Evolutionary conservation across 2,113 vertebrate genomes (phyloP).

Genomic region (Microcebus griseorufus): DNA sequence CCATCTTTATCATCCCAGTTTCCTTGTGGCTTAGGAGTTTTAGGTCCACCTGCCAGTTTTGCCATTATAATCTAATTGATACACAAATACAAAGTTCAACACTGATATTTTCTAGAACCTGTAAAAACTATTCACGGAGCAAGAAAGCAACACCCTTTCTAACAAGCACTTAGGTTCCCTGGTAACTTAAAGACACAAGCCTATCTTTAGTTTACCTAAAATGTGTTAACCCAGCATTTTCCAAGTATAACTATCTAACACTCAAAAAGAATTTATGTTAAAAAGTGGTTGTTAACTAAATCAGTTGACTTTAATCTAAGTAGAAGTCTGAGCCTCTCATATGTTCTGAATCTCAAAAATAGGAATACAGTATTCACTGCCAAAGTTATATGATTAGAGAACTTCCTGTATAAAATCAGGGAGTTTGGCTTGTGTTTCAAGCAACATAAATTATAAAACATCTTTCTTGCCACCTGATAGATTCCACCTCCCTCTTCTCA

Average conservation of each 20-base stretch:
- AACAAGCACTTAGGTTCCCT: neutral
- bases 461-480: neutral
- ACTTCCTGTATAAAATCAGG: neutral
- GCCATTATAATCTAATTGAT: conserved; percentile 95
- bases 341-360: neutral
- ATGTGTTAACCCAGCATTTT: neutral
- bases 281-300: neutral
- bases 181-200: neutral
- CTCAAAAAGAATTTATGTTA: neutral
- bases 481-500: neutral
- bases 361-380: neutral
- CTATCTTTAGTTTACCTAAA: neutral
- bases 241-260: neutral
- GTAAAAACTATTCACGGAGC: neutral
- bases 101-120: neutral
- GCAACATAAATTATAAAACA: neutral
- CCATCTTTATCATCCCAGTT: conserved; percentile 96
- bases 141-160: neutral
- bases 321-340: neutral
- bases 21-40: conserved; percentile 91
- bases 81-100: neutral
- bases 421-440: neutral
- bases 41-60: conserved; percentile 95
- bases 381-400: neutral
- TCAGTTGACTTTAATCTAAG: neutral